A percentile compares a stretch with the other conserved stretches of the same genome.
These are phyloP conservation scores for Eledone cirrhosa DNA, from an alignment of 2,888 invertebrate genomes.

Conservation along the genomic window DNA sequence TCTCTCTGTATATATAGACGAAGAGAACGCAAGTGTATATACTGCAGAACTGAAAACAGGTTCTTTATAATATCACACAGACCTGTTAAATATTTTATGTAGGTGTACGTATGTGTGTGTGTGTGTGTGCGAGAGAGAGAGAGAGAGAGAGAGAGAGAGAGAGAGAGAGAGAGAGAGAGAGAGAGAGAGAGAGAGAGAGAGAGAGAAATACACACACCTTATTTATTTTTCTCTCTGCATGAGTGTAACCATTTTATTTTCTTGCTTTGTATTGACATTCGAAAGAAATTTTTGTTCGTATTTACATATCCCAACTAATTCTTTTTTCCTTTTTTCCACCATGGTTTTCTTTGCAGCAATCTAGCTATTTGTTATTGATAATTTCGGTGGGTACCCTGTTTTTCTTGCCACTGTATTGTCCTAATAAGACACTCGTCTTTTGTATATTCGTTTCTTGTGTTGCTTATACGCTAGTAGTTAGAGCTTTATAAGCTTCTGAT, in stretches of 20 bases:
- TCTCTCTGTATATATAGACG: no score
- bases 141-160: constrained; percentile 1
- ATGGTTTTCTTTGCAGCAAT: not conserved
- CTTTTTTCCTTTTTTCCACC: not conserved
- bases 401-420: no score
- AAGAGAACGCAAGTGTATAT: no score
- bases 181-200: not conserved
- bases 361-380: not conserved
- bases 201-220: not conserved
- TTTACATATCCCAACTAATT: not conserved
- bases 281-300: not conserved
- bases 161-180: constrained; percentile 6
- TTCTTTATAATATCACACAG: no score
- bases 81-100: no score
- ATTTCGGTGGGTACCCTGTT: not conserved
- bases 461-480: no score
- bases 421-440: no score
- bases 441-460: no score
- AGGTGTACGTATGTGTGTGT: not conserved
- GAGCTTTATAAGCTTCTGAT: no score
- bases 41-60: no score
- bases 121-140: no score
- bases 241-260: not conserved
- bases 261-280: not conserved
- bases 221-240: not conserved